Base-by-base conservation (phyloP, 2,113 vertebrate genomes). In the Neotoma lepida region DNA sequence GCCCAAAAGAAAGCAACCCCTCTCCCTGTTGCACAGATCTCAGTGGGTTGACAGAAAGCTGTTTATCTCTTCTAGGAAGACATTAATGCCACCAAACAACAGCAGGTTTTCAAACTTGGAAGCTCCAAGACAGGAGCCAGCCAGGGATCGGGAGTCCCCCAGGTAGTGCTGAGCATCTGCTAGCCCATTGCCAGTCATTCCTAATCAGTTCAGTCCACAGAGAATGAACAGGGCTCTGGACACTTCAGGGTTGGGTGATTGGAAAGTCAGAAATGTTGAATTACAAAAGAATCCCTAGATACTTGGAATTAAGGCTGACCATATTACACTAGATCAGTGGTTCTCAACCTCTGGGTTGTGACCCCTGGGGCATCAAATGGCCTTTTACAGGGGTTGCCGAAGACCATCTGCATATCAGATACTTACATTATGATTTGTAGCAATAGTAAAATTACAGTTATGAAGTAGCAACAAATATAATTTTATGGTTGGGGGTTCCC, bases 1-100 rank as follows among this genome's bases (percentile, higher is more conserved):
- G 39, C 39, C 94, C 13, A 22, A 85, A 94, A 85, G 41, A 91
- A 90, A 92, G 33, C 10, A 92, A 17, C 6, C 41, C 49, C 10
- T 93, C 44, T 74, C 20, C 41, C 91, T 96, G 22, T 82, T 71
- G 76, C 58, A 77, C 61, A 86, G 94, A 90, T 84, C 89, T 44
- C 63, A 91, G 35, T n/a, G 93, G 66, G 33, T 90, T 88, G 18
- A 35, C n/a, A 39, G 77, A 80, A 94, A 97, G 86, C 64, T 93
- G 58, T 93, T 96, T 94, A 44, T 88, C 94, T 96, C 89, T 84
- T 80, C 81, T 68, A 71, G 86, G 88, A 96, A 84, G 41, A 89
- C 33, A 49, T 85, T 89, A 86, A 89, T 66, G 46, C 46, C 86
- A 63, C 33, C 46, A 41, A 89, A 63, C 2, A 85, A 63, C 9